These are phyloP conservation scores for Tetranychus urticae DNA, from an alignment of 1,140 invertebrate genomes.

Conservation along the genomic window DNA sequence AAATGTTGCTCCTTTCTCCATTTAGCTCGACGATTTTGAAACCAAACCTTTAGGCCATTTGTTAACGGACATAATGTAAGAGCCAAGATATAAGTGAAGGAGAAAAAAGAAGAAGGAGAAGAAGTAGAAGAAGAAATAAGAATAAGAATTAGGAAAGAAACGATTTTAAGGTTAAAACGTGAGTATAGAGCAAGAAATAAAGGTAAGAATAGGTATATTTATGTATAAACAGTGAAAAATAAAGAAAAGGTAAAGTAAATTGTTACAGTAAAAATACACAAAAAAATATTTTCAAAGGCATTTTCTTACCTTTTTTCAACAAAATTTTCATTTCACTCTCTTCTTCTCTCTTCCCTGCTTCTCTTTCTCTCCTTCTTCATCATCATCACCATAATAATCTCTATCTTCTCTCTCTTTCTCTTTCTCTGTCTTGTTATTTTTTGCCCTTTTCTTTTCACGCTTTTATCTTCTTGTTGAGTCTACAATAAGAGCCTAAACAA, in stretches of 20 bases:
- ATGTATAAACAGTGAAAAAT: no score
- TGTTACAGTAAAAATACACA: not conserved
- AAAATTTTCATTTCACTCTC: not conserved
- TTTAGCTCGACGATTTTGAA: conserved; percentile 29
- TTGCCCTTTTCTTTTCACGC: not conserved
- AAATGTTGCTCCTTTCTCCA: conserved; percentile 16
- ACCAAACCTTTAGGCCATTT: conserved; percentile 16
- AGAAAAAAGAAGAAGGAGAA: not conserved
- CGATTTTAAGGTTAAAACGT: not conserved
- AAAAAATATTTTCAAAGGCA: not conserved
- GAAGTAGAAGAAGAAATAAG: not conserved
- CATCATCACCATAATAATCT: not conserved
- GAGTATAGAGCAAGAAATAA: no score
- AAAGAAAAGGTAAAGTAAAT: no score
- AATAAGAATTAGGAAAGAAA: not conserved
- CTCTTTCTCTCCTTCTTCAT: not conserved
- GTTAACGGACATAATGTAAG: not conserved
- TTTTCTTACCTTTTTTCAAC: not conserved
- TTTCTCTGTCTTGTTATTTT: not conserved
- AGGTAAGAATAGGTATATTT: no score
- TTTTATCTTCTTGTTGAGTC: not conserved
- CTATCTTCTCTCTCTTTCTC: not conserved
- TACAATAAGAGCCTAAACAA: not conserved
- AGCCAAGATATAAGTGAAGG: no score
- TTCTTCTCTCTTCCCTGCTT: not conserved